Evolutionary conservation across 2,113 vertebrate species (phyloP).

Genomic region (Hypomesus transpacificus): DNA sequence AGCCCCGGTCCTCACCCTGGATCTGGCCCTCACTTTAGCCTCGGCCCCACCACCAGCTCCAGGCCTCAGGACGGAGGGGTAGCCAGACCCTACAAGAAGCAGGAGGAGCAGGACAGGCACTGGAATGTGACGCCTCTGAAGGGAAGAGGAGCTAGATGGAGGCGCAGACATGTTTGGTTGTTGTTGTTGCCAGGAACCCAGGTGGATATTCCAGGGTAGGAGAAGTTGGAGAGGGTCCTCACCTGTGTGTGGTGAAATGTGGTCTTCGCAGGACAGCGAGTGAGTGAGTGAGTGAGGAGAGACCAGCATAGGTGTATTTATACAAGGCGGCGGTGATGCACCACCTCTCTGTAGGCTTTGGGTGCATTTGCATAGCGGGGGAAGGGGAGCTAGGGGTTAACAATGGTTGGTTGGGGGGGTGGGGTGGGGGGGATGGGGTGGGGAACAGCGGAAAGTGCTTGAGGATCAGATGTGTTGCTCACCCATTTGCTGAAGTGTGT

Average conservation of each 20-base stretch:
- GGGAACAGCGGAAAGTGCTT: slow-evolving; percentile 29
- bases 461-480: slow-evolving; percentile 9
- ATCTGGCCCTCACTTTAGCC: neutral
- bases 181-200: slow-evolving; percentile 25
- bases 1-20: slow-evolving; percentile 17
- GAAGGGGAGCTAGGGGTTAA: slow-evolving; percentile 46
- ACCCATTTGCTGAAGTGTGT: slow-evolving; percentile 28
- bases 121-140: slow-evolving; percentile 3
- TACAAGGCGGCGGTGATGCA: slow-evolving; percentile 54
- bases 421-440: slow-evolving; percentile 29
- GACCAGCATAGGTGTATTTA: slow-evolving; percentile 66
- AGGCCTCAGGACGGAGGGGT: neutral
- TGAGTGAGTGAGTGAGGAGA: slow-evolving; percentile 26
- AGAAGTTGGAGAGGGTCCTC: neutral
- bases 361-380: slow-evolving; percentile 52
- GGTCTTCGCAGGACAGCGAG: slow-evolving; percentile 41
- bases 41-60: slow-evolving; percentile 9
- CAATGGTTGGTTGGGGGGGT: neutral
- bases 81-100: slow-evolving; percentile 36
- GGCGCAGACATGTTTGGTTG: neutral
- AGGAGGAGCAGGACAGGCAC: slow-evolving; percentile 46
- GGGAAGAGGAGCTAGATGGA: slow-evolving; percentile 18
- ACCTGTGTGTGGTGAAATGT: slow-evolving; percentile 15
- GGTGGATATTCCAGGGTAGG: neutral
- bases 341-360: slow-evolving; percentile 26